Evolutionary conservation across 1,140 invertebrate genomes (phyloP).

Genomic region (Episyrphus balteatus): DNA sequence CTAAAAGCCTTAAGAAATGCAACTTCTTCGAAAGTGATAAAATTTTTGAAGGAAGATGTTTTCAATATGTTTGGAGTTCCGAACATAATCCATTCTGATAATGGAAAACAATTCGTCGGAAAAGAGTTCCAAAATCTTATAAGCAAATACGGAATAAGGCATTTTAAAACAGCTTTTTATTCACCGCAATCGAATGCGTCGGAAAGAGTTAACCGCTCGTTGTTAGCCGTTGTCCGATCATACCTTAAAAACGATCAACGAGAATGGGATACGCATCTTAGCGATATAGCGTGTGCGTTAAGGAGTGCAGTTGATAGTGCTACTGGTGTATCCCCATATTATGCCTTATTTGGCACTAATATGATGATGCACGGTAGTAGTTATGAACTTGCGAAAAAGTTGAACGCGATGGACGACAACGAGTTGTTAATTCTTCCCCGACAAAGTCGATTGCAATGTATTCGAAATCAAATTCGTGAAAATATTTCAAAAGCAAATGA

Average conservation of each 20-base stretch:
- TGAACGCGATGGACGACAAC: background rate
- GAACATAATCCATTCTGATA: conserved; percentile 2
- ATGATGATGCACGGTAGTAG: background rate
- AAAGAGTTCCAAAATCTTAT: background rate
- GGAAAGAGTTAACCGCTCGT: background rate
- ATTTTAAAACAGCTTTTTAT: background rate
- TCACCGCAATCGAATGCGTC: background rate
- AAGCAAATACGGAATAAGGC: background rate
- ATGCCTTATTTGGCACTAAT: background rate
- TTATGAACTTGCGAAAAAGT: background rate
- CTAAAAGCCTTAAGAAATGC: conserved; percentile 4
- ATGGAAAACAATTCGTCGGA: conserved; percentile 6
- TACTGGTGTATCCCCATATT: background rate
- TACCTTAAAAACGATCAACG: background rate
- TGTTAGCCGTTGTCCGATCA: background rate
- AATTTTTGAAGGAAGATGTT: background rate
- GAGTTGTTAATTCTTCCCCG: background rate
- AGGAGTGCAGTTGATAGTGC: background rate
- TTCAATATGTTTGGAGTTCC: conserved; percentile 6
- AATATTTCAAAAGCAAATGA: no score
- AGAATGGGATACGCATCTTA: conserved; percentile 4
- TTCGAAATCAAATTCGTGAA: no score
- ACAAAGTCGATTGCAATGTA: no score
- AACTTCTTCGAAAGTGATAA: background rate
- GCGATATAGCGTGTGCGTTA: background rate